A percentile compares a stretch with the other conserved stretches of the same genome.
Conservation (phyloP, 1,140 invertebrate genomes). For the Arctopsyche grandis region DNA sequence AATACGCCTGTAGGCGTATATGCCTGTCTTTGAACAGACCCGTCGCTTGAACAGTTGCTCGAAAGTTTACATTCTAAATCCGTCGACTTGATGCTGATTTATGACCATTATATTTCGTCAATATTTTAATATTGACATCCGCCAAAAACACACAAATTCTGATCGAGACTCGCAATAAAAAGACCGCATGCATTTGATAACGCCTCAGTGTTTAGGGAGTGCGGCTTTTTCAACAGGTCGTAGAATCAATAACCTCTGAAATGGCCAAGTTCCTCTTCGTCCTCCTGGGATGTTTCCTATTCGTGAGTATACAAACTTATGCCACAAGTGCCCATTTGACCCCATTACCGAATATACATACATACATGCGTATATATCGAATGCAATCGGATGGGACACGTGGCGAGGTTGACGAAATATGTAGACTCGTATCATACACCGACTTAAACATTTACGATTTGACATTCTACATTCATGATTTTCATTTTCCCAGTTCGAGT, state of each 20-base stretch:
- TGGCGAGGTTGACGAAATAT: too few relatives aligned
- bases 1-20: too few relatives aligned
- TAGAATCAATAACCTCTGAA: too few relatives aligned
- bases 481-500: background rate
- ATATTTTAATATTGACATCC: background rate
- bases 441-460: too few relatives aligned
- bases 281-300: background rate
- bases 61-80: background rate
- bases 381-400: too few relatives aligned
- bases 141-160: background rate
- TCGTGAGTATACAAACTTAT: background rate
- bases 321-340: background rate
- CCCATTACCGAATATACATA: too few relatives aligned
- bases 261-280: conserved; percentile 5
- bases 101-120: background rate
- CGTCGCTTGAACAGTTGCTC: background rate
- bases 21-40: too few relatives aligned
- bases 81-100: background rate
- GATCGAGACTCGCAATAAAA: background rate
- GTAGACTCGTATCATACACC: too few relatives aligned
- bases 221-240: background rate
- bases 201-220: background rate
- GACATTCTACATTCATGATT: background rate
- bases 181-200: background rate
- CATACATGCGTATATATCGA: too few relatives aligned